A percentile compares a stretch with the other conserved stretches of the same genome.
Conservation (phyloP, 2,888 invertebrate species). For the Eristalis tenax region DNA sequence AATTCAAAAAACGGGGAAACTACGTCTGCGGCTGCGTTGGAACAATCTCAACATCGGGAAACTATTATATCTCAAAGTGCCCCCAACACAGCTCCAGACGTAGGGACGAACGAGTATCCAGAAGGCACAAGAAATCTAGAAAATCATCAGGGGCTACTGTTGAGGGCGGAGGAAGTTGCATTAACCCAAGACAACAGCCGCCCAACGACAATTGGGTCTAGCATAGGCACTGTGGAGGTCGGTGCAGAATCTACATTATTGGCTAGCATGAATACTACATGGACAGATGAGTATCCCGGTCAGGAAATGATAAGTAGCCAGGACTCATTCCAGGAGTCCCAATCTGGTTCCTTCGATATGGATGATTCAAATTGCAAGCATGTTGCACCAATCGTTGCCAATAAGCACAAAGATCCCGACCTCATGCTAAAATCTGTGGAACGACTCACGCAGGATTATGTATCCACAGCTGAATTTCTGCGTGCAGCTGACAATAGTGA, state of each 20-base stretch:
- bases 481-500: slow-evolving; percentile 79
- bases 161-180: slow-evolving; percentile 50
- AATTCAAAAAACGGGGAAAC: slow-evolving; percentile 88
- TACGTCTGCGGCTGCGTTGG: slow-evolving; percentile 87
- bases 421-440: slow-evolving; percentile 87
- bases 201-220: slow-evolving; percentile 74
- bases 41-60: slow-evolving; percentile 80
- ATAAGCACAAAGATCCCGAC: slow-evolving; percentile 85
- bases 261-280: slow-evolving; percentile 62
- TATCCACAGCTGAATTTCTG: slow-evolving; percentile 85
- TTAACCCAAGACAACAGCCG: slow-evolving; percentile 61
- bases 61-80: slow-evolving; percentile 80
- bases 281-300: slow-evolving; percentile 57
- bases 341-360: slow-evolving; percentile 78
- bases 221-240: slow-evolving; percentile 39
- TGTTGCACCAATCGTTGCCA: slow-evolving; percentile 34
- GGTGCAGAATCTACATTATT: slow-evolving; percentile 50
- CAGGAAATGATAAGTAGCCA: slow-evolving; percentile 65
- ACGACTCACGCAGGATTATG: slow-evolving; percentile 85
- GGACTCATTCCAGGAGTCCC: slow-evolving; percentile 59
- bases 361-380: slow-evolving; percentile 81
- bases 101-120: slow-evolving; percentile 76
- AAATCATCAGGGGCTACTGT: slow-evolving; percentile 54
- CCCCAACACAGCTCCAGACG: slow-evolving; percentile 82
- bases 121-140: slow-evolving; percentile 72